Conservation (phyloP, 2,888 invertebrate species). For the Acanthacorydalis orientalis region DNA sequence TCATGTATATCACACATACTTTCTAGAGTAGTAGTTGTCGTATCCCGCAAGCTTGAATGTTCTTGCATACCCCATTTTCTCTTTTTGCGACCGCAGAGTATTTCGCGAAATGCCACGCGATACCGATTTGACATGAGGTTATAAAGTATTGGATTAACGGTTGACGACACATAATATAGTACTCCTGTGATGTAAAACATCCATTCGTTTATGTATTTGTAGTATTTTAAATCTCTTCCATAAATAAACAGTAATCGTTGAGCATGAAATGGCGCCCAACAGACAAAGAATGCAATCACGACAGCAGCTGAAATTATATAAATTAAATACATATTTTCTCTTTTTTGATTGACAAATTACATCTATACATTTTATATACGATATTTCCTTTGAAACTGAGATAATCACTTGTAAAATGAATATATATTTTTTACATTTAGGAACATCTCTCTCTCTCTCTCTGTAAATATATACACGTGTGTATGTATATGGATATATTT, state of each 20-base stretch:
- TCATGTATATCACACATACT: too few species aligned
- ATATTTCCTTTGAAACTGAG: too few species aligned
- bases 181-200: slow-evolving; percentile 64
- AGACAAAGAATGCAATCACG: slow-evolving; percentile 82
- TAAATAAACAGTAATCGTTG: slow-evolving; percentile 76
- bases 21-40: slow-evolving; percentile 15
- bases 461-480: too few species aligned
- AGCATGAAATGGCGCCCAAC: slow-evolving; percentile 93
- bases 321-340: background rate
- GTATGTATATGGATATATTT: too few species aligned
- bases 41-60: slow-evolving; percentile 42
- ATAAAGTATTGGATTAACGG: slow-evolving; percentile 74
- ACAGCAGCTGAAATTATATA: slow-evolving; percentile 61
- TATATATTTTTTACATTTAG: too few species aligned
- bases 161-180: slow-evolving; percentile 62
- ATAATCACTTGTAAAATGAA: too few species aligned
- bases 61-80: slow-evolving; percentile 35
- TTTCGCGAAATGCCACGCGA: slow-evolving; percentile 59
- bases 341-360: too few species aligned
- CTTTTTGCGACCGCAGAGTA: slow-evolving; percentile 40
- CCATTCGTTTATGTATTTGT: slow-evolving; percentile 54
- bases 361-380: too few species aligned
- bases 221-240: slow-evolving; percentile 39
- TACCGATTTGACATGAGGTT: slow-evolving; percentile 62
- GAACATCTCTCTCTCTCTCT: too few species aligned